Percentiles rank a stretch among this genome's conserved stretches.
These are phyloP conservation scores for Spongilla lacustris DNA, from an alignment of 37 sponge, comb jelly and placozoan species.

Conservation along the genomic window DNA sequence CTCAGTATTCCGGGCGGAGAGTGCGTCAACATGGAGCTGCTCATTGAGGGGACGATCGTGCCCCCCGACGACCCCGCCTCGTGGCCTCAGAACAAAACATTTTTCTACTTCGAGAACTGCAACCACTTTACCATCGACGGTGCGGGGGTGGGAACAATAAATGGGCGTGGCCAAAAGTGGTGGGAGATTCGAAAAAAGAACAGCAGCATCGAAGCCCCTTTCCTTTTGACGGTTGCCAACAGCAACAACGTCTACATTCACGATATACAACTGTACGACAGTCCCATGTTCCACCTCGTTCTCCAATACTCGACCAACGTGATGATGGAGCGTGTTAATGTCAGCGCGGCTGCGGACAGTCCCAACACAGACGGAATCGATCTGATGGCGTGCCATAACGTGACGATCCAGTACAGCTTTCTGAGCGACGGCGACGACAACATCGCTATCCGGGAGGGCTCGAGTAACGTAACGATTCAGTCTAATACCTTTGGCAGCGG, in stretches of 20 bases:
- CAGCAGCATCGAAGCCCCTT: not conserved
- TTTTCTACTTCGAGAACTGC: constrained; percentile 9
- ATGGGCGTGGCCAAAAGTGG: constrained; percentile 21
- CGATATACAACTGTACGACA: not conserved
- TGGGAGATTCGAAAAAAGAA: constrained; percentile 9
- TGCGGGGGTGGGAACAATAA: not conserved
- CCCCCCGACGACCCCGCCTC: constrained; percentile 12
- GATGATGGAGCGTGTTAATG: not conserved
- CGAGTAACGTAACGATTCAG: not conserved
- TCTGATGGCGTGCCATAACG: not conserved
- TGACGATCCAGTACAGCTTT: not conserved
- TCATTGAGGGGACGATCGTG: not conserved
- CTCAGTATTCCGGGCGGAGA: not conserved
- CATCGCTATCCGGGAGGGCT: constrained; percentile 10
- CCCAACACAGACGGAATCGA: constrained; percentile 55
- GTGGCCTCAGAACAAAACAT: constrained; percentile 9
- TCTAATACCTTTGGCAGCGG: not conserved
- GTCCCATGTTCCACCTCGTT: constrained; percentile 30
- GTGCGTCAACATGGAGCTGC: constrained; percentile 3
- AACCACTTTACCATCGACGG: constrained; percentile 8
- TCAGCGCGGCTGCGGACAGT: constrained; percentile 14
- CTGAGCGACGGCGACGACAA: constrained; percentile 20
- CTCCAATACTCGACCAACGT: constrained; percentile 1
- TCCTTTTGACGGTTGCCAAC: not conserved
- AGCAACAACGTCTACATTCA: constrained; percentile 4